Evolutionary conservation across 2,797 vertebrate genomes (phyloP), one percentile per base, ranked within the genome.

Genomic region (Sarcoramphus papa): DNA sequence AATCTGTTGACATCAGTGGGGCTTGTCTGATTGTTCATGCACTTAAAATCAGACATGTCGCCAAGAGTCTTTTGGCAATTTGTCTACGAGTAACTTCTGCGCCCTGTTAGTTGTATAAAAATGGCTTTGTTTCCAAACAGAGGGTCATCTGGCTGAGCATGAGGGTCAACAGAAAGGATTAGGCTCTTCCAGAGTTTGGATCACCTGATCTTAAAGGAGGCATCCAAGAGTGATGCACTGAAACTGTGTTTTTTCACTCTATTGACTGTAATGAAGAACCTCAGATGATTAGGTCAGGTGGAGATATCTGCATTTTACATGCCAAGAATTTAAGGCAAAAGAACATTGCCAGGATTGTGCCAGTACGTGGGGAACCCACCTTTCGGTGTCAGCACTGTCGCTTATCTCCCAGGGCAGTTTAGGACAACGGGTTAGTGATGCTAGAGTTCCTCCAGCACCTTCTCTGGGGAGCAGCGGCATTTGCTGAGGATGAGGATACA

Each of bases 361-460:
- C 27, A 14, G 47, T 6, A 15, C 0, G 0, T 30, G 16, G 11
- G 23, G 16, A 62, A 50, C 23, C 8, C 48, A 50, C 18, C 16
- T 47, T 35, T 43, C 2, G 5, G n/a, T 28, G n/a, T 24, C 47
- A 35, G 59, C 16, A 7, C 59, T n/a, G 48, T 35, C 3, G 4
- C 48, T 56, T 48, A 4, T 33, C 21, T 76, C 73, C 45, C 37
- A 21, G 27, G 33, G 11, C 4, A 14, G 24, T 24, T 41, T 31
- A 60, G 68, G 60, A 24, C 13, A 24, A 62, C 0, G 2, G 43
- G 16, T 64, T 57, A 16, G 48, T 17, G 47, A 45, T 1, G 24
- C 24, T 40, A 5, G 50, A 31, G 13, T 47, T 77, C 33, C 24
- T 60, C 37, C 35, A 59, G 33, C 64, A 7, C 18, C 50, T 69